Conservation (phyloP, 2,888 invertebrate genomes). For the Cryptocephalus primarius region DNA sequence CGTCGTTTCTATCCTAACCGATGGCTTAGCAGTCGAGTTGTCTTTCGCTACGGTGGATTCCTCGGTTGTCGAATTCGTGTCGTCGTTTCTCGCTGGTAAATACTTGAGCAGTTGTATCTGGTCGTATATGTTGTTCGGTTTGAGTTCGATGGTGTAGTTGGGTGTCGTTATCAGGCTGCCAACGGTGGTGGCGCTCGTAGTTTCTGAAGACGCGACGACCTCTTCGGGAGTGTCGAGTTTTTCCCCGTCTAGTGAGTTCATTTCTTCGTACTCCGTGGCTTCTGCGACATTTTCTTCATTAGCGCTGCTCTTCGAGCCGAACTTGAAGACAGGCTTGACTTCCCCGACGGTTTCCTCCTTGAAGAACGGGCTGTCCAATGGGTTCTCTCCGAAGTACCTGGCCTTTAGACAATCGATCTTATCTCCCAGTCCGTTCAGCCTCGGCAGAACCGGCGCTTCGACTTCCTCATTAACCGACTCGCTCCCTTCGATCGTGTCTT, state of each 20-base stretch:
- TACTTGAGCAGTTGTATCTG: slow-evolving; percentile 24
- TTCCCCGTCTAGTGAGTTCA: background rate
- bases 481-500: slow-evolving; percentile 15
- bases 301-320: background rate
- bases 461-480: slow-evolving; percentile 29
- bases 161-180: slow-evolving; percentile 25
- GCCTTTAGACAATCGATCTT: slow-evolving; percentile 62
- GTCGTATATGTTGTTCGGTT: slow-evolving; percentile 28
- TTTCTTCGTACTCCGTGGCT: too few species aligned
- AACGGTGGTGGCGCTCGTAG: background rate
- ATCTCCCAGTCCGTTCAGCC: slow-evolving; percentile 54
- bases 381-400: slow-evolving; percentile 59
- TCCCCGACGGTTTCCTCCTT: slow-evolving; percentile 42
- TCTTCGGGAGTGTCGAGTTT: background rate
- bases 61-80: background rate
- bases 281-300: background rate
- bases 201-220: background rate
- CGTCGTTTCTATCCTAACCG: background rate
- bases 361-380: slow-evolving; percentile 66
- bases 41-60: background rate
- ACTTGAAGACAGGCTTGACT: slow-evolving; percentile 37
- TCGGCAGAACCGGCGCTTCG: slow-evolving; percentile 35
- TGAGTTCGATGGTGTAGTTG: slow-evolving; percentile 23
- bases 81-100: slow-evolving; percentile 13
- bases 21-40: background rate